phyloP scores from a whole-genome alignment of 1,140 invertebrate genomes.

The Ditylenchus dipsaci region DNA sequence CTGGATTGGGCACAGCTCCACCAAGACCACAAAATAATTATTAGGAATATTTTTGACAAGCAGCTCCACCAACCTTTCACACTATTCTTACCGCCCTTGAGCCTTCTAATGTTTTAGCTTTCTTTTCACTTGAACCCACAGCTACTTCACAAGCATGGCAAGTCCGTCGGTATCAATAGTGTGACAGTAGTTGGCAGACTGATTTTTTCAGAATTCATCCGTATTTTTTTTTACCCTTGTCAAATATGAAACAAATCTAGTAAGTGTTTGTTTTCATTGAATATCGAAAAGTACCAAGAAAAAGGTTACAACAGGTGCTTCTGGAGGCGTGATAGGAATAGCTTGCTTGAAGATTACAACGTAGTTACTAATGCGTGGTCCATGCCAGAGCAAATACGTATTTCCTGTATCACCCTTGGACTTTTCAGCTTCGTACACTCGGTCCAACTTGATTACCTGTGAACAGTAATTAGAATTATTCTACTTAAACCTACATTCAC shows the following conservation, averaged over 20 bases:
- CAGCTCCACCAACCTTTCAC: slow-evolving; percentile 32
- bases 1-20: slow-evolving; percentile 34
- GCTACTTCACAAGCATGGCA: slow-evolving; percentile 74
- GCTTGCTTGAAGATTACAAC: slow-evolving; percentile 93
- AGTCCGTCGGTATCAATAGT: slow-evolving; percentile 69
- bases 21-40: slow-evolving; percentile 26
- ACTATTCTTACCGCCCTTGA: slow-evolving; percentile 34
- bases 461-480: not conserved
- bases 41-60: slow-evolving; percentile 14
- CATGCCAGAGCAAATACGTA: slow-evolving; percentile 73
- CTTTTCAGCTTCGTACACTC: slow-evolving; percentile 74
- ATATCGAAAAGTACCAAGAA: not conserved
- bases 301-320: slow-evolving; percentile 68
- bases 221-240: slow-evolving; percentile 69
- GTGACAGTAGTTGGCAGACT: slow-evolving; percentile 94
- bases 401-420: slow-evolving; percentile 71
- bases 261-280: not conserved
- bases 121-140: slow-evolving; percentile 34
- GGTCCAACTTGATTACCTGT: slow-evolving; percentile 62
- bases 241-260: slow-evolving; percentile 66
- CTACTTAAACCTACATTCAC: slow-evolving; percentile 64
- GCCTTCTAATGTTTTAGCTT: slow-evolving; percentile 35
- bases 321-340: slow-evolving; percentile 87
- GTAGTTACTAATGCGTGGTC: slow-evolving; percentile 76
- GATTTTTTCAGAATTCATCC: slow-evolving; percentile 57